Evolutionary conservation across 2,797 vertebrate species (phyloP).

Genomic region (Alauda arvensis): DNA sequence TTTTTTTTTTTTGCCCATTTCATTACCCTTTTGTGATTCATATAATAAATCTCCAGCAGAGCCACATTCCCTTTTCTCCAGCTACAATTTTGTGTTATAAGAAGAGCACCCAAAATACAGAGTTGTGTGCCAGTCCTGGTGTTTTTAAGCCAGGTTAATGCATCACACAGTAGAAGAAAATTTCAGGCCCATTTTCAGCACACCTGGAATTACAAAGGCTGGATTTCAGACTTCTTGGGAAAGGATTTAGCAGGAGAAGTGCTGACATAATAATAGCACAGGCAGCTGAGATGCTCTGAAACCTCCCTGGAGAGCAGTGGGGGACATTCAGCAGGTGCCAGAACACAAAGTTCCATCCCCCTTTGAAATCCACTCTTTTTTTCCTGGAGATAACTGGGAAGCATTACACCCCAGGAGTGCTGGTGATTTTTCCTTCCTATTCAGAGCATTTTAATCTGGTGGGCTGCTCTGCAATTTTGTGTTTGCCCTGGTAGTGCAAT

Average conservation of each 20-base stretch:
- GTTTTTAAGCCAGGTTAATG: neutral
- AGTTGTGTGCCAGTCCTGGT: neutral
- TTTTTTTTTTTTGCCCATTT: neutral
- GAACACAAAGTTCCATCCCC: neutral
- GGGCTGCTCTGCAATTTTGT: conserved; percentile 27
- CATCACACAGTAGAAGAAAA: neutral
- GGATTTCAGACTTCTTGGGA: neutral
- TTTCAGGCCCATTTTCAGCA: neutral
- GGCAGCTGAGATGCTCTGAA: neutral
- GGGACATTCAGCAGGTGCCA: neutral
- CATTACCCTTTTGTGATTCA: neutral
- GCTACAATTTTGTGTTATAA: neutral
- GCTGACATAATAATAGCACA: conserved; percentile 21
- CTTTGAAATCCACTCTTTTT: neutral
- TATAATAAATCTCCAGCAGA: neutral
- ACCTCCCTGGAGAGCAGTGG: neutral
- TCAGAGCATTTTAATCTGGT: neutral
- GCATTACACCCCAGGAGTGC: neutral
- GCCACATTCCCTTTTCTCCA: neutral
- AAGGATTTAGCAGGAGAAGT: conserved; percentile 26
- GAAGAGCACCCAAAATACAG: neutral
- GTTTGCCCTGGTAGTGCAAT: neutral
- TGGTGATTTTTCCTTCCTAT: neutral
- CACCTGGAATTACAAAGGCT: neutral
- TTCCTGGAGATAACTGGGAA: neutral